Evolutionary conservation across 2,888 invertebrate species (phyloP).

Genomic region (Eupithecia subfuscata): DNA sequence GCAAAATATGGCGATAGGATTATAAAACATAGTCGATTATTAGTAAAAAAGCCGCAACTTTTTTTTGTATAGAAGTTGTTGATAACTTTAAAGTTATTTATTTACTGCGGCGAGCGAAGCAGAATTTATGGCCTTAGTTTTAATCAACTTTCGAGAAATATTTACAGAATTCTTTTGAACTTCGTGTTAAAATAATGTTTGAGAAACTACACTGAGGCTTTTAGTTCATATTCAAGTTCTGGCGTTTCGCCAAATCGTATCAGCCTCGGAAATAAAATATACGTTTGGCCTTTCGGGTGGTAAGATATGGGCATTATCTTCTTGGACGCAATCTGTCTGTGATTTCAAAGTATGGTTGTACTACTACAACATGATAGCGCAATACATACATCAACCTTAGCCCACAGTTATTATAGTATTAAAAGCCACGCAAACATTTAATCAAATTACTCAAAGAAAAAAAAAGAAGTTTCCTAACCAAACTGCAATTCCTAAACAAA

Average conservation of each 20-base stretch:
- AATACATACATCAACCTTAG: background rate
- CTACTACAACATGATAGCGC: background rate
- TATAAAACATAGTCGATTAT: background rate
- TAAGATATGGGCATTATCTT: slow-evolving; percentile 28
- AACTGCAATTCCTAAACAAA: background rate
- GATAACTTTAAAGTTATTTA: slow-evolving; percentile 1
- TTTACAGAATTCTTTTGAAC: slow-evolving; percentile 12
- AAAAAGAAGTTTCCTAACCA: background rate
- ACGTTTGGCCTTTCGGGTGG: slow-evolving; percentile 38
- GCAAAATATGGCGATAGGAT: background rate
- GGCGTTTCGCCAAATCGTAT: slow-evolving; percentile 40
- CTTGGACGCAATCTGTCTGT: slow-evolving; percentile 51
- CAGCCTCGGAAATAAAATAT: slow-evolving; percentile 39
- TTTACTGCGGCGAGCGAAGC: background rate
- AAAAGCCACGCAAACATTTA: too few relatives aligned
- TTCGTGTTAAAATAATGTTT: slow-evolving; percentile 19
- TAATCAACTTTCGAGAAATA: slow-evolving; percentile 13
- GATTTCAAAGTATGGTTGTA: slow-evolving; percentile 53
- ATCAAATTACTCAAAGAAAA: background rate
- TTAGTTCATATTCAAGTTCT: slow-evolving; percentile 29
- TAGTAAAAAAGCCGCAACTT: background rate
- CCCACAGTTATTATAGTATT: background rate
- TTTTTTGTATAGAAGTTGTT: background rate
- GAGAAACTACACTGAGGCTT: slow-evolving; percentile 14
- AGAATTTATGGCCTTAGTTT: slow-evolving; percentile 12